A percentile compares a stretch with the other conserved stretches of the same genome.
Evolutionary conservation across 2,113 vertebrate species (phyloP).

Genomic region (Cephalopterus ornatus): DNA sequence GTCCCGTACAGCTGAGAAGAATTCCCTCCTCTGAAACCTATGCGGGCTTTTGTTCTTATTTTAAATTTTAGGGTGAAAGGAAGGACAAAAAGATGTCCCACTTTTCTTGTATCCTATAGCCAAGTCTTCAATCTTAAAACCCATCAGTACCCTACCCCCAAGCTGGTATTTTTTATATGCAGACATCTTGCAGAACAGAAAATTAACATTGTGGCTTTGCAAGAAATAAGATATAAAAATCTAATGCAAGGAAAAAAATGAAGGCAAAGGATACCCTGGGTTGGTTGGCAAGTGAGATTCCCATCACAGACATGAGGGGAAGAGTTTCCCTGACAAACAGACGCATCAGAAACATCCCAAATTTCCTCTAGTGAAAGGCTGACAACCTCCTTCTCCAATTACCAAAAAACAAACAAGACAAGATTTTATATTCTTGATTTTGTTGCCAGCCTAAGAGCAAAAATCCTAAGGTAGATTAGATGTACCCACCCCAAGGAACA

Average conservation of each 20-base stretch:
- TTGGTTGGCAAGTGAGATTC: background rate
- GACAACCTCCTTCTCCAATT: background rate
- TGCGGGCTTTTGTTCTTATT: background rate
- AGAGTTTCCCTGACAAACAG: background rate
- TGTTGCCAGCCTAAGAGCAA: background rate
- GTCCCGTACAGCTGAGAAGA: background rate
- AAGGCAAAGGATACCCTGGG: background rate
- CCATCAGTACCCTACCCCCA: background rate
- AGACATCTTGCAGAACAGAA: background rate
- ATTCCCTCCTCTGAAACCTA: background rate
- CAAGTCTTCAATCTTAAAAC: background rate
- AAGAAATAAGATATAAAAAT: background rate
- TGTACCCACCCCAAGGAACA: background rate
- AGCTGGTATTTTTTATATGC: background rate
- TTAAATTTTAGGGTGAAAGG: background rate
- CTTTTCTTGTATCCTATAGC: background rate
- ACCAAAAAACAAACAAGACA: background rate
- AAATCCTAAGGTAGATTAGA: background rate
- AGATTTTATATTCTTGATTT: background rate
- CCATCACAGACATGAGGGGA: background rate
- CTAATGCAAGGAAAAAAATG: rapidly evolving
- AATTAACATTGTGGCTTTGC: background rate
- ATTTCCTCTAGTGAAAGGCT: background rate
- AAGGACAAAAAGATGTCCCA: background rate
- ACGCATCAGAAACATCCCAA: background rate